These are phyloP conservation scores for Xenopus borealis DNA, from an alignment of 2,113 vertebrate species.

Conservation along the genomic window DNA sequence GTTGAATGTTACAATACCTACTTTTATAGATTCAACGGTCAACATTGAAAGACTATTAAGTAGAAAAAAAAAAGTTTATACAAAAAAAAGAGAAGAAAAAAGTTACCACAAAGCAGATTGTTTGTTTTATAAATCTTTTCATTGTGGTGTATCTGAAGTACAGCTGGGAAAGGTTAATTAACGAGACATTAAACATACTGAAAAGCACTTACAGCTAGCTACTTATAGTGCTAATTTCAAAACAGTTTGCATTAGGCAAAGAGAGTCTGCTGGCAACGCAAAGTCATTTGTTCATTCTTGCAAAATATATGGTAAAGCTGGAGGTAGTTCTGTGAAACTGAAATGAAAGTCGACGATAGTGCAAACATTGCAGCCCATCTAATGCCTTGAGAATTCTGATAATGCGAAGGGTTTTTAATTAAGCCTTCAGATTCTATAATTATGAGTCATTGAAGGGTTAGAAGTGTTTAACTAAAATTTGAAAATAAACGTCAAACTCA, in stretches of 20 bases:
- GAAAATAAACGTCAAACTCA: constrained; percentile 26
- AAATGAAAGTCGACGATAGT: constrained; percentile 76
- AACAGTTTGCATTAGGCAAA: constrained; percentile 67
- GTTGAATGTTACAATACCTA: background rate
- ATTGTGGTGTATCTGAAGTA: constrained; percentile 47
- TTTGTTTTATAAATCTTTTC: constrained; percentile 22
- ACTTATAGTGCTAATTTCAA: constrained; percentile 68
- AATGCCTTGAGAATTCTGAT: constrained; percentile 67
- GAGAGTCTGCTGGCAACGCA: constrained; percentile 59
- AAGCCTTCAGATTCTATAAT: constrained; percentile 53
- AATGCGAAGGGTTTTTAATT: constrained; percentile 71
- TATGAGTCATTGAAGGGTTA: constrained; percentile 40
- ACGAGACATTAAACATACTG: constrained; percentile 67
- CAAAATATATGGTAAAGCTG: constrained; percentile 51
- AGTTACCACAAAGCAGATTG: constrained; percentile 2
- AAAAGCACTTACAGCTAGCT: constrained; percentile 64
- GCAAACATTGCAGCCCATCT: constrained; percentile 69
- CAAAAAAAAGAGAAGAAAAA: constrained; percentile 4
- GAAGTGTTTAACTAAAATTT: constrained; percentile 35
- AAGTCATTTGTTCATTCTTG: constrained; percentile 67
- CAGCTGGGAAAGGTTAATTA: constrained; percentile 59
- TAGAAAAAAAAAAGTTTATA: constrained; percentile 38
- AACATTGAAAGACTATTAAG: constrained; percentile 39
- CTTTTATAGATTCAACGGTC: background rate
- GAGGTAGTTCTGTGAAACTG: constrained; percentile 64